Base-by-base conservation (phyloP, 2,797 vertebrate genomes). In the Notolepis coatsorum region DNA sequence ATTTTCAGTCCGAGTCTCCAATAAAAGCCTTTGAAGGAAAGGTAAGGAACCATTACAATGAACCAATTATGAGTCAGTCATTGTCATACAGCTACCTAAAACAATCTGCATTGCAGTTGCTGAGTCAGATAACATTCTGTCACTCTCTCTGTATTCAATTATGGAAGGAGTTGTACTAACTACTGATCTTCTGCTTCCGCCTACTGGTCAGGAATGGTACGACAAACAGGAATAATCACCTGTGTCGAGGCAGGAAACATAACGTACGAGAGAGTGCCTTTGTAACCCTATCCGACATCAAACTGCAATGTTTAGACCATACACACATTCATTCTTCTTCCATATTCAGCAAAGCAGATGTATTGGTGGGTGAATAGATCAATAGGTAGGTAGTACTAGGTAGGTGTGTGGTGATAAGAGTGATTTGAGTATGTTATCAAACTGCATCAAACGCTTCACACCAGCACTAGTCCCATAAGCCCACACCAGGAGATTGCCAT, bases 401-500 rank as follows among this genome's bases (percentile, higher is more conserved):
- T 54, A 4, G 49, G 23, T 59, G 48, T 62, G 56, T 56, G 28
- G 3, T 28, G 17, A 68, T 54, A 31, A 18, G 8, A 61, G 52
- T 58, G 30, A 41, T 28, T 41, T 12, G 0, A 60, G 21, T 68
- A 18, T 66, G 60, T 51, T 50, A 59, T 62, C 17, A 59, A 71
- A 65, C 43, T 74, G 43, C 10, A 25, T 61, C 38, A 28, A 61
- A 67, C n/a, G 49, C 23, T 63, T 71, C 35, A 71, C 24, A 71
- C 75, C 48, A 62, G 56, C 62, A 42, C 42, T 66, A 60, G 20
- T 65, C 57, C 65, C 53, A 64, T 71, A 67, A 72, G 52, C 63
- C 65, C 68, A 65, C 63, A 71, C 43, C 56, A 52, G 27, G 67
- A 85, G 81, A 88, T 84, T 84, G 83, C 84, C 83, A 83, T 82